Percentiles rank a stretch among this genome's conserved stretches.
phyloP scores from a whole-genome alignment of 2,113 vertebrate genomes.

The Fukomys damarensis region DNA sequence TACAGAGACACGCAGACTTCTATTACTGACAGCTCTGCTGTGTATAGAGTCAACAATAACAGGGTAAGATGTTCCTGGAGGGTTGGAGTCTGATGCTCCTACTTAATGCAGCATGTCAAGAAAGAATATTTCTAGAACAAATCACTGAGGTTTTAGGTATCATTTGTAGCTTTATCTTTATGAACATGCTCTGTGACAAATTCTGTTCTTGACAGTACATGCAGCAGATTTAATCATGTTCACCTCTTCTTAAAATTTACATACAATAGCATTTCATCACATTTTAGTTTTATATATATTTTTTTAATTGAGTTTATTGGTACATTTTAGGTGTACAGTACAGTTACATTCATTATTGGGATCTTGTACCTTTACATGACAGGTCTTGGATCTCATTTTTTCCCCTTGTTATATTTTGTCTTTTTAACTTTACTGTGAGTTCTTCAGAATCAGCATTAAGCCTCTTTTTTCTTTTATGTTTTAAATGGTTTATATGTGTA shows the following conservation, averaged over 20 bases:
- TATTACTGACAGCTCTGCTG: constrained; percentile 92
- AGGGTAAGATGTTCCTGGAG: constrained; percentile 84
- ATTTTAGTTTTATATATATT: constrained; percentile 22
- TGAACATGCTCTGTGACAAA: neutral
- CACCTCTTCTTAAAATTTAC: neutral
- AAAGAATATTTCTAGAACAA: neutral
- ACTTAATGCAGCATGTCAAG: neutral
- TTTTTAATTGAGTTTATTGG: too few relatives aligned
- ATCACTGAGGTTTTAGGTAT: neutral
- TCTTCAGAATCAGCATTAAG: constrained; percentile 35
- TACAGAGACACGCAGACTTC: constrained; percentile 94
- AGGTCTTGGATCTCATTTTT: too few relatives aligned
- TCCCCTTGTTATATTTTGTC: too few relatives aligned
- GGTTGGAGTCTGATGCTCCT: neutral
- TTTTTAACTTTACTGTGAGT: neutral
- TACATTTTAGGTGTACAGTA: too few relatives aligned
- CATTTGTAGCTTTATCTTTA: neutral
- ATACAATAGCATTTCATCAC: neutral
- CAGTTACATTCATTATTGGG: too few relatives aligned
- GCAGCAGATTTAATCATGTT: neutral
- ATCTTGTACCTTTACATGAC: too few relatives aligned
- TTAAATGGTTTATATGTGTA: constrained; percentile 9
- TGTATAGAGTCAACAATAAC: constrained; percentile 89
- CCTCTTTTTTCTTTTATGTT: constrained; percentile 26
- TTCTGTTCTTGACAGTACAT: neutral